Evolutionary conservation across 2,113 vertebrate species (phyloP).

Genomic region (Aptenodytes patagonicus): DNA sequence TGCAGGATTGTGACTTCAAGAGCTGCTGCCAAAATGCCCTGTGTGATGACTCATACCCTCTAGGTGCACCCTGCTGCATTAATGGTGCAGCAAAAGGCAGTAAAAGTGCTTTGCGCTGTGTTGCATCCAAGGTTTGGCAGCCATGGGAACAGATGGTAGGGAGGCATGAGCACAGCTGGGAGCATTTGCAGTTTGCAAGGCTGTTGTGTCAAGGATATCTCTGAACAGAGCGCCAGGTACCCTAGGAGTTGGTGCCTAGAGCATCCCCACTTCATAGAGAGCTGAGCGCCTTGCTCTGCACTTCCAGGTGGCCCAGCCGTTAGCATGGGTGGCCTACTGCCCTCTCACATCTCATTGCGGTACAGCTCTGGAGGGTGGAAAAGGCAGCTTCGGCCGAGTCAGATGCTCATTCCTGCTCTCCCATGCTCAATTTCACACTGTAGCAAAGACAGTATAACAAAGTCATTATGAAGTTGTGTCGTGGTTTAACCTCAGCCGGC

Average conservation of each 20-base stretch:
- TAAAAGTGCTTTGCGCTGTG: neutral
- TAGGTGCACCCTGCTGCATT: neutral
- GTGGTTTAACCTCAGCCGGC: too few species aligned
- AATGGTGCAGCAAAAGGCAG: neutral
- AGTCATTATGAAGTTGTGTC: neutral
- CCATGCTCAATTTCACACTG: neutral
- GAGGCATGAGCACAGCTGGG: neutral
- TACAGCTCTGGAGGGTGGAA: neutral
- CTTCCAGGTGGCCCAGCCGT: neutral
- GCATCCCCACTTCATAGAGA: accelerated
- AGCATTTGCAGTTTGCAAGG: neutral
- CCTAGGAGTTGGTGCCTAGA: neutral
- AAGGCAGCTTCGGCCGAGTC: neutral
- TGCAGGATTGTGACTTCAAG: neutral
- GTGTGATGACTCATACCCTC: neutral
- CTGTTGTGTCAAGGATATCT: neutral
- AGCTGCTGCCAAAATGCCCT: neutral
- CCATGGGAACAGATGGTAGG: neutral
- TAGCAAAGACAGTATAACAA: neutral
- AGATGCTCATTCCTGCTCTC: neutral
- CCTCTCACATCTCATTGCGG: neutral
- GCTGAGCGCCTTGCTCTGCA: neutral
- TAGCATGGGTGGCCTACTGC: neutral
- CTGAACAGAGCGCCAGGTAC: neutral
- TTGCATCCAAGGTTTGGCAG: neutral